These are phyloP conservation scores for Pollenia amentaria DNA, from an alignment of 2,888 invertebrate species.

Conservation along the genomic window DNA sequence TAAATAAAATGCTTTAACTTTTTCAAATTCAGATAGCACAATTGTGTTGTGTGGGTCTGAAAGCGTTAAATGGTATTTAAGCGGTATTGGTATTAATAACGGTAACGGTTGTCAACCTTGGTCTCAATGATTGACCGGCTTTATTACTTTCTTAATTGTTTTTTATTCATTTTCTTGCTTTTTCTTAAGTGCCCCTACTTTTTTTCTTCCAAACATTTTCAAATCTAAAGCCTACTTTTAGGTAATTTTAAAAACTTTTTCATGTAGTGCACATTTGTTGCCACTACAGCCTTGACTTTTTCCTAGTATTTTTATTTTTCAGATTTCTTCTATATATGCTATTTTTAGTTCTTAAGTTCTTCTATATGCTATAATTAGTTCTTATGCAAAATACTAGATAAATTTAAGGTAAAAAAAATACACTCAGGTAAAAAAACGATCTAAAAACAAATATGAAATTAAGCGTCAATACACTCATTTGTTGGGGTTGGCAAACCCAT, in stretches of 20 bases:
- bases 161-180: neutral
- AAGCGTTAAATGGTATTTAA: too few species aligned
- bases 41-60: too few species aligned
- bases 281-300: too few species aligned
- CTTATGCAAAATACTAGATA: conserved; percentile 3
- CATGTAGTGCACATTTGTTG: too few species aligned
- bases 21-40: too few species aligned
- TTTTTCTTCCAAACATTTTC: neutral
- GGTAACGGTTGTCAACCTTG: too few species aligned
- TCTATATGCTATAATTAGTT: neutral
- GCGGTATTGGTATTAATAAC: too few species aligned
- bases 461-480: conserved; percentile 10
- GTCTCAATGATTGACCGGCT: too few species aligned
- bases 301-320: too few species aligned
- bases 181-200: neutral
- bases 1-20: too few species aligned
- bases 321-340: neutral
- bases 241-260: too few species aligned
- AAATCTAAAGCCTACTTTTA: too few species aligned
- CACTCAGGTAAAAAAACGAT: neutral
- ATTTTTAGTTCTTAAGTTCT: neutral
- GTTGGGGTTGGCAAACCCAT: conserved; percentile 1
- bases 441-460: conserved; percentile 4
- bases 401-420: neutral
- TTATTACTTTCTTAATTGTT: neutral